These are phyloP conservation scores for Allolobophora icterica DNA, from an alignment of 2,888 invertebrate species.

Conservation along the genomic window DNA sequence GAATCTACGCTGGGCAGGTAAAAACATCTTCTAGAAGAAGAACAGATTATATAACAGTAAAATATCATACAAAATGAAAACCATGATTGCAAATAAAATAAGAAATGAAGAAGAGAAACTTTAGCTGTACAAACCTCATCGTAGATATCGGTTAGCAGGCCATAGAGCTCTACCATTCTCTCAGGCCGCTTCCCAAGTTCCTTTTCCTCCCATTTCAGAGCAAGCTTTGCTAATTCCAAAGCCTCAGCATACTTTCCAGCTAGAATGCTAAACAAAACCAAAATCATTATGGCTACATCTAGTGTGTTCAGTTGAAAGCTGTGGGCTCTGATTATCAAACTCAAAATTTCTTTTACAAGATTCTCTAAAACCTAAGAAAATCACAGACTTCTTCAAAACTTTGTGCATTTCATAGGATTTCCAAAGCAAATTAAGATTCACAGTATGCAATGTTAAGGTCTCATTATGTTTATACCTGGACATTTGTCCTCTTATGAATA, in stretches of 20 bases:
- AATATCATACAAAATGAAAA: slow-evolving; percentile 17
- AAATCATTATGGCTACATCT: not conserved
- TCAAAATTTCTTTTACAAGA: not conserved
- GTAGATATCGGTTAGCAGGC: slow-evolving; percentile 63
- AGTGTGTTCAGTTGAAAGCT: not conserved
- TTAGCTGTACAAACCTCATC: slow-evolving; percentile 56
- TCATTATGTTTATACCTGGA: not conserved
- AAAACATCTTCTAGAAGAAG: not conserved
- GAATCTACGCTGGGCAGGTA: not conserved
- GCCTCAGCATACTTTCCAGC: slow-evolving; percentile 62
- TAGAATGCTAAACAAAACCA: slow-evolving; percentile 55
- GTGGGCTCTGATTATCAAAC: not conserved
- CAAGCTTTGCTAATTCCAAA: slow-evolving; percentile 60
- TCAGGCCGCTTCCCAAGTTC: slow-evolving; percentile 61
- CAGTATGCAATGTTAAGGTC: not conserved
- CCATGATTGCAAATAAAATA: too few relatives aligned
- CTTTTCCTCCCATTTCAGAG: slow-evolving; percentile 62
- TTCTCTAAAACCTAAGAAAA: not conserved
- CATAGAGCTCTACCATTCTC: slow-evolving; percentile 62
- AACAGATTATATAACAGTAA: not conserved
- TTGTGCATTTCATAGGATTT: not conserved
- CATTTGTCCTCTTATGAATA: not conserved
- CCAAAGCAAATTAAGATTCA: not conserved
- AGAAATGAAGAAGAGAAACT: not conserved
- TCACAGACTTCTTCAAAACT: not conserved